Percentiles rank a stretch among this genome's conserved stretches.
Evolutionary conservation across 1,140 invertebrate species (phyloP).

Genomic region (Tetramorium alpestre): DNA sequence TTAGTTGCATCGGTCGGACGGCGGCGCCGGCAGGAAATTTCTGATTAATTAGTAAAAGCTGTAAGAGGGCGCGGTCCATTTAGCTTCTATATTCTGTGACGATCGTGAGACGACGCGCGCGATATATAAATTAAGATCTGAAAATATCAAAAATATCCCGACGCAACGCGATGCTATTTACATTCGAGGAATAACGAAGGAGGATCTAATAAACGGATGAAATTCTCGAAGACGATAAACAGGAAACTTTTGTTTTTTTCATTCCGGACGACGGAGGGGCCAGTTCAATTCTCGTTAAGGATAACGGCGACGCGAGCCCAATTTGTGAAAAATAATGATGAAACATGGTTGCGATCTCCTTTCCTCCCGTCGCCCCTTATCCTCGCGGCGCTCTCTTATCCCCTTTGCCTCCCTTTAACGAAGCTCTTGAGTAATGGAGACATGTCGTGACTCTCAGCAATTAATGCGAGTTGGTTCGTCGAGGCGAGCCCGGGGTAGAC

Average conservation of each 20-base stretch:
- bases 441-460: conserved; percentile 74
- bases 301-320: conserved; percentile 23
- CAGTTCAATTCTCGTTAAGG: conserved; percentile 51
- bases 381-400: conserved; percentile 39
- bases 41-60: conserved; percentile 71
- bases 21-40: conserved; percentile 65
- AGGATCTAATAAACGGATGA: neutral
- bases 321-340: conserved; percentile 69
- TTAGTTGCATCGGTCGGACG: conserved; percentile 56
- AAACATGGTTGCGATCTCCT: conserved; percentile 42
- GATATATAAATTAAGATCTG: neutral
- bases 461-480: conserved; percentile 71
- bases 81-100: conserved; percentile 16
- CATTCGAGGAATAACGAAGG: neutral
- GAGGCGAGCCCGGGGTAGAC: conserved; percentile 31
- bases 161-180: neutral
- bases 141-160: neutral
- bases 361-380: conserved; percentile 23
- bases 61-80: conserved; percentile 13
- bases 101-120: neutral
- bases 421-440: conserved; percentile 76
- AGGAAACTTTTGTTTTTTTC: neutral
- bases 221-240: neutral
- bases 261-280: neutral
- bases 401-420: conserved; percentile 66